phyloP scores from a whole-genome alignment of 2,888 invertebrate genomes.

The Chaetoderma sp. region DNA sequence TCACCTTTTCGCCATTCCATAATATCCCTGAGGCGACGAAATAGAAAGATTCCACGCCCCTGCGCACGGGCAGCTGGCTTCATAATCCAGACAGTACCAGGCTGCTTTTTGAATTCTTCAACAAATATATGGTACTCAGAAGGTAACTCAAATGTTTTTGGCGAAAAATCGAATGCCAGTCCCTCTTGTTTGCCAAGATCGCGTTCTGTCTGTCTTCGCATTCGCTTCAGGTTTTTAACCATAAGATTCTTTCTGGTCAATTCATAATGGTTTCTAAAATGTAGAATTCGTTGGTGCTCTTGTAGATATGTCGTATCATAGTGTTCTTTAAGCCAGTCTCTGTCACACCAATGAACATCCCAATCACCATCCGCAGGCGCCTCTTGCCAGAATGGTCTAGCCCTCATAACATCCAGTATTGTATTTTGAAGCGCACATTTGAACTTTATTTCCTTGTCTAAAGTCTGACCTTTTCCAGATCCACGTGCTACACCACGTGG shows the following conservation, averaged over 20 bases:
- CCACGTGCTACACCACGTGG: too few species aligned
- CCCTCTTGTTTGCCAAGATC: slow-evolving; percentile 70
- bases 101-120: slow-evolving; percentile 74
- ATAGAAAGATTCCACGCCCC: slow-evolving; percentile 76
- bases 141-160: slow-evolving; percentile 76
- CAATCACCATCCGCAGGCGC: slow-evolving; percentile 73
- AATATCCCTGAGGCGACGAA: slow-evolving; percentile 73
- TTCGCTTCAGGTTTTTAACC: slow-evolving; percentile 73
- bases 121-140: slow-evolving; percentile 76
- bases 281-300: slow-evolving; percentile 74
- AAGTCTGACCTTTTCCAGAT: too few species aligned
- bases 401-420: too few species aligned
- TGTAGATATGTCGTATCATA: slow-evolving; percentile 70
- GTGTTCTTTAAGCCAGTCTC: slow-evolving; percentile 72
- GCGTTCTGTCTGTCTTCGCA: slow-evolving; percentile 68
- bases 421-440: too few species aligned
- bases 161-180: slow-evolving; percentile 72
- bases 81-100: slow-evolving; percentile 76
- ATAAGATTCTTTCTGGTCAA: slow-evolving; percentile 75
- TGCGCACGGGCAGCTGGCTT: slow-evolving; percentile 76
- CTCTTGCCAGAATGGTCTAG: too few species aligned
- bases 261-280: slow-evolving; percentile 76
- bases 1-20: slow-evolving; percentile 72
- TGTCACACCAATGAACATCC: slow-evolving; percentile 76
- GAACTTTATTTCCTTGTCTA: too few species aligned